These are phyloP conservation scores for Patagioenas fasciata DNA, from an alignment of 2,113 vertebrate species.

Conservation along the genomic window DNA sequence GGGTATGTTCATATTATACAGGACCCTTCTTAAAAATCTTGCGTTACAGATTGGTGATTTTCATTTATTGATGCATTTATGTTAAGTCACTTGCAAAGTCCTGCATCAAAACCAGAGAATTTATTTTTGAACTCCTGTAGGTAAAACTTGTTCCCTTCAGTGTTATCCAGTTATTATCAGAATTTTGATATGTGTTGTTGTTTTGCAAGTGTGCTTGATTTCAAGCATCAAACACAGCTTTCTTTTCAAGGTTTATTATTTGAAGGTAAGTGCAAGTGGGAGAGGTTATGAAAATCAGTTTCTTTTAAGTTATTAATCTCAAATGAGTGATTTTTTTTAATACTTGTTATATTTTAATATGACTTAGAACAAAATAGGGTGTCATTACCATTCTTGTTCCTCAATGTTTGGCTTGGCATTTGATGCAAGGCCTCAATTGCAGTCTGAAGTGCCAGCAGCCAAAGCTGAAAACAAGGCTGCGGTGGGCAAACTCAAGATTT, in stretches of 20 bases:
- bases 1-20: background rate
- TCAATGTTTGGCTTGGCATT: conserved; percentile 70
- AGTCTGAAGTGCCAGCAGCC: conserved; percentile 50
- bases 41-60: background rate
- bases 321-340: background rate
- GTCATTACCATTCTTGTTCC: conserved; percentile 59
- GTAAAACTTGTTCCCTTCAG: background rate
- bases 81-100: background rate
- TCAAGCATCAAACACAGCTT: background rate
- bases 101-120: background rate
- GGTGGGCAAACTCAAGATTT: conserved; percentile 61
- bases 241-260: conserved; percentile 6
- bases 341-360: conserved; percentile 51
- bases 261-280: conserved; percentile 13
- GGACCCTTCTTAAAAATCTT: background rate
- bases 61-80: background rate
- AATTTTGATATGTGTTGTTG: background rate
- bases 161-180: background rate
- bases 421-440: conserved; percentile 58
- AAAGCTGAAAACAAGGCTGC: conserved; percentile 63
- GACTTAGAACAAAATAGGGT: conserved; percentile 61
- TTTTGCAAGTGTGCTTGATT: background rate
- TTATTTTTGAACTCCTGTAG: background rate
- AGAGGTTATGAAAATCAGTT: conserved; percentile 13
- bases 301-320: conserved; percentile 7